Evolutionary conservation across 1,140 invertebrate genomes (phyloP), one percentile per base, ranked within the genome.

Genomic region (Scaptomyza hsui): DNA sequence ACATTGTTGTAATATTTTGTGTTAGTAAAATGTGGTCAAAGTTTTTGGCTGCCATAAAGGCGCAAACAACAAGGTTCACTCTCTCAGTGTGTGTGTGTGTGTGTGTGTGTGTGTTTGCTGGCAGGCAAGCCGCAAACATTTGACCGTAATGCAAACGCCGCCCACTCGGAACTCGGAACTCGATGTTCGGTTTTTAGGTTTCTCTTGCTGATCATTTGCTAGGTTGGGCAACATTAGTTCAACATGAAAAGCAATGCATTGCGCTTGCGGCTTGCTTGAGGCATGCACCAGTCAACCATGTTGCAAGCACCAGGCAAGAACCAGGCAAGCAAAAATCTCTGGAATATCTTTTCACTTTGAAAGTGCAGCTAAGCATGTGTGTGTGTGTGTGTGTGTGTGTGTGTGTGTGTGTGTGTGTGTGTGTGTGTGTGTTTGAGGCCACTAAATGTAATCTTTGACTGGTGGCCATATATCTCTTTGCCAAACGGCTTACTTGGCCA

Each of bases 1-100:
- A 70, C 76, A 85, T 85, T 85, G 81, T 85, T 80, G 81, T 85
- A 85, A 85, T 86, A 86, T 86, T 85, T 85, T 86, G 26, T 86
- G 81, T 85, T 86, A 81, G 77, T 68, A 81, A 85, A 85, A 85
- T 85, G 81, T 85, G 81, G 81, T 80, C 73, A 85, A 85, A 86
- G 63, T 85, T 85, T 85, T 85, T 86, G 81, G 61, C 82, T 86
- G 81, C 81, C 81, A 85, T 86, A 86, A 85, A 85, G 81, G 81
- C 81, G 81, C 81, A 85, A 85, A 80, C 81, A 85, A 75, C 35
- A 59, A 59, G 47, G 16, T 55, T 10, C 13, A 19, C 47, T 53
- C 2, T 59, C 35, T 63, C 62, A 19, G 42, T 42, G 12, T 49
- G 41, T 49, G 13, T 70, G 26, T 63, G 63, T 60, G 19, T 57